Conservation (phyloP, 1,140 invertebrate genomes). For the Panagrolaimus sp. region DNA sequence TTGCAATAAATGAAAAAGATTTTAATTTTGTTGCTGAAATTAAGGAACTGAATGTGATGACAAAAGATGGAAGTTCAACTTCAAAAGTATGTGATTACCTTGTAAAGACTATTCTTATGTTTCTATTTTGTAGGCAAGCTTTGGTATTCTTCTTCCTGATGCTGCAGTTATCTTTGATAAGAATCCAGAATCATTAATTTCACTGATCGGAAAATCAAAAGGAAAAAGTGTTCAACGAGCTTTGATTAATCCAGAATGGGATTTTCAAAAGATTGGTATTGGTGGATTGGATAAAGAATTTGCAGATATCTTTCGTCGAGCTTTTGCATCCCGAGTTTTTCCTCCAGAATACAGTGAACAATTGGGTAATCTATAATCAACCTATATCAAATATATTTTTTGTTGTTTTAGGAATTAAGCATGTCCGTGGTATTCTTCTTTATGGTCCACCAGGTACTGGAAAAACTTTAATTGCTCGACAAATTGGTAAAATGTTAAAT, state of each 20-base stretch:
- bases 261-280: conserved; percentile 97
- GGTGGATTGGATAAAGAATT: conserved; percentile 95
- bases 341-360: conserved; percentile 92
- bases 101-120: not conserved
- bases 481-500: conserved; percentile 98
- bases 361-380: conserved; percentile 67
- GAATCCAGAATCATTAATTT: conserved; percentile 68
- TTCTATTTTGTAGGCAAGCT: conserved; percentile 15
- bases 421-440: conserved; percentile 87
- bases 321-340: conserved; percentile 95
- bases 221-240: conserved; percentile 67
- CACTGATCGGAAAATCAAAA: conserved; percentile 66
- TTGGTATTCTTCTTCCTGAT: conserved; percentile 69
- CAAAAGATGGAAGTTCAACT: too few relatives aligned
- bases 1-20: conserved; percentile 66
- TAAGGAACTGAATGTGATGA: conserved; percentile 74
- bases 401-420: conserved; percentile 73
- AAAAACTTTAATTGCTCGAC: conserved; percentile 95
- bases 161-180: conserved; percentile 69
- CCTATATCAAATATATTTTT: too few relatives aligned
- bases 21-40: conserved; percentile 77
- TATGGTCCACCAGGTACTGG: conserved; percentile 96
- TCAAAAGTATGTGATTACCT: too few relatives aligned
- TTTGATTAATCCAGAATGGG: conserved; percentile 95
- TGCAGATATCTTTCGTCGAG: conserved; percentile 89